phyloP scores from a whole-genome alignment of 2,888 invertebrate genomes.

The Patella depressa region DNA sequence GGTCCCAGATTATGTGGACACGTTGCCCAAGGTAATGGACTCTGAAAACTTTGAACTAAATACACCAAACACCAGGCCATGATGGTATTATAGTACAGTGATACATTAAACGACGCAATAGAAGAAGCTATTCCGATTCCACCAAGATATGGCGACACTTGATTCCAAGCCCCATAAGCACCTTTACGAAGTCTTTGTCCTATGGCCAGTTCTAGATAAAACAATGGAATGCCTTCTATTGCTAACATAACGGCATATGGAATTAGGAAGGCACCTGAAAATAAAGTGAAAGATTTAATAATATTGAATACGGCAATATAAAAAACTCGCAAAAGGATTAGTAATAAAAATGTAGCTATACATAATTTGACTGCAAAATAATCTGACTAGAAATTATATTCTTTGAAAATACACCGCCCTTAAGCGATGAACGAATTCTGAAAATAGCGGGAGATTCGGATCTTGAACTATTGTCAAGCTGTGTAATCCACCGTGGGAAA shows the following conservation, averaged over 20 bases:
- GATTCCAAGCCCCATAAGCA: conserved; percentile 93
- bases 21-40: conserved; percentile 86
- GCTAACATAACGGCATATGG: conserved; percentile 91
- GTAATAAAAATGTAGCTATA: too few relatives aligned
- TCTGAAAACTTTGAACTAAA: conserved; percentile 90
- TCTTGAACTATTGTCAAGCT: too few relatives aligned
- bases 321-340: too few relatives aligned
- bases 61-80: conserved; percentile 97
- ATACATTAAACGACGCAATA: conserved; percentile 91
- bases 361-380: too few relatives aligned
- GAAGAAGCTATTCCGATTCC: conserved; percentile 94
- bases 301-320: too few relatives aligned
- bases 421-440: too few relatives aligned
- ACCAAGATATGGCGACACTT: conserved; percentile 92
- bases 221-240: conserved; percentile 91
- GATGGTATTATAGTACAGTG: conserved; percentile 95
- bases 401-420: too few relatives aligned
- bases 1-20: conserved; percentile 80
- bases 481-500: too few relatives aligned
- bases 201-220: conserved; percentile 93
- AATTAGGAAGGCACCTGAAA: conserved; percentile 92
- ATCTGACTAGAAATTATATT: too few relatives aligned
- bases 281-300: conserved; percentile 9
- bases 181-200: conserved; percentile 94
- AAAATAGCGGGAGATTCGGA: too few relatives aligned